Conservation (phyloP, 1,140 invertebrate species). For the Linepithema humile region DNA sequence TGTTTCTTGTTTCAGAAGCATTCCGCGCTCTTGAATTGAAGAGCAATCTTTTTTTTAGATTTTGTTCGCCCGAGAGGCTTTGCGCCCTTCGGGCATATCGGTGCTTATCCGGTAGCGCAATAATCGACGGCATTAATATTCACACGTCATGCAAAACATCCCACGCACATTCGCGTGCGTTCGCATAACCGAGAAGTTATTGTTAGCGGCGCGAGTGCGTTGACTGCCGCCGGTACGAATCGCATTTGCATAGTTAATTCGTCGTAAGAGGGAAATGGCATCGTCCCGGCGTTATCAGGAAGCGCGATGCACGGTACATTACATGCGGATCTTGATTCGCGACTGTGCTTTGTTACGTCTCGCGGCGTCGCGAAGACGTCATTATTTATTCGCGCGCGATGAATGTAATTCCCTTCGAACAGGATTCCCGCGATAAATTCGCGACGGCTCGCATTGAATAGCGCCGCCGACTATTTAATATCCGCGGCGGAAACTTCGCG, state of each 20-base stretch:
- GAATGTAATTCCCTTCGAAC: too few species aligned
- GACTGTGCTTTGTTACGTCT: neutral
- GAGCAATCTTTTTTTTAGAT: neutral
- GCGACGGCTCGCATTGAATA: slow-evolving; percentile 9
- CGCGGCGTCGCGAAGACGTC: neutral
- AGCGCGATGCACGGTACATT: slow-evolving; percentile 51
- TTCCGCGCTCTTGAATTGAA: neutral
- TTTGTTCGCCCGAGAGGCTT: neutral
- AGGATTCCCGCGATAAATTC: slow-evolving; percentile 27
- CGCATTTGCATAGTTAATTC: slow-evolving; percentile 70
- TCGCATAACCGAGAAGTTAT: slow-evolving; percentile 41
- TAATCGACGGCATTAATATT: slow-evolving; percentile 21
- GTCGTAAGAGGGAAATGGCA: slow-evolving; percentile 70
- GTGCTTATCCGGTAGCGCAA: neutral
- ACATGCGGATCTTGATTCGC: slow-evolving; percentile 35
- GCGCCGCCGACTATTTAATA: slow-evolving; percentile 54
- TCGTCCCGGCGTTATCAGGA: slow-evolving; percentile 65
- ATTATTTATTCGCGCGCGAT: neutral
- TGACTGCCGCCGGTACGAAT: slow-evolving; percentile 63
- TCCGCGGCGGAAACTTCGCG: slow-evolving; percentile 46
- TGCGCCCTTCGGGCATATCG: neutral
- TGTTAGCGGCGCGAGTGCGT: slow-evolving; percentile 57
- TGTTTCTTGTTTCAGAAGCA: too few species aligned
- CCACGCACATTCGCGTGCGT: slow-evolving; percentile 62
- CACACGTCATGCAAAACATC: slow-evolving; percentile 25